Percentiles rank a stretch among this genome's conserved stretches.
Evolutionary conservation across 1,140 invertebrate genomes (phyloP).

Genomic region (Coelopa frigida): DNA sequence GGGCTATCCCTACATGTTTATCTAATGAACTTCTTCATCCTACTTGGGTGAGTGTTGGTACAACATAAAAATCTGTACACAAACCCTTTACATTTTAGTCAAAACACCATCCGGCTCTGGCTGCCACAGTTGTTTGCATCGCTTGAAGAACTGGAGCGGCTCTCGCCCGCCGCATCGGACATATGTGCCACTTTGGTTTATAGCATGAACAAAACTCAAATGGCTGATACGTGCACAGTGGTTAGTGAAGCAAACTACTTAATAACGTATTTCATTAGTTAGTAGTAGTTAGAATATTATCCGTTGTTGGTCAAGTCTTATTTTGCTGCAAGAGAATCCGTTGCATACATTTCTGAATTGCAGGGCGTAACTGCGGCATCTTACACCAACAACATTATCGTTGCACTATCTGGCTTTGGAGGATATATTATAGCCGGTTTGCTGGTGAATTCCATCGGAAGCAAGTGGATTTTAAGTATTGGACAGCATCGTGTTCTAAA

Average conservation of each 20-base stretch:
- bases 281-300: conserved; percentile 26
- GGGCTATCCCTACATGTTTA: conserved; percentile 29
- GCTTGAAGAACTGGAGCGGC: no score
- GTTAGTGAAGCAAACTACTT: neutral
- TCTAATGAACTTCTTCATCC: no score
- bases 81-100: conserved; percentile 13
- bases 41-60: neutral
- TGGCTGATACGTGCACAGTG: conserved; percentile 10
- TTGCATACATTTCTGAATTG: conserved; percentile 7
- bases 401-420: conserved; percentile 46
- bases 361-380: conserved; percentile 34
- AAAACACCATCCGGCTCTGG: conserved; percentile 45
- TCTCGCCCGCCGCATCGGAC: no score
- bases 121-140: conserved; percentile 51
- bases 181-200: no score
- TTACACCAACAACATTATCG: conserved; percentile 50
- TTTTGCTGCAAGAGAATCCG: conserved; percentile 3
- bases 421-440: conserved; percentile 47
- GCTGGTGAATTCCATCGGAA: conserved; percentile 47
- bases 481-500: no score
- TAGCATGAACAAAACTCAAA: no score
- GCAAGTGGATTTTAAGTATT: conserved; percentile 45
- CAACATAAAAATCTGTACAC: conserved; percentile 4
- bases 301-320: conserved; percentile 5
- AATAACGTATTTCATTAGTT: conserved; percentile 26